Evolutionary conservation across 2,113 vertebrate genomes (phyloP), one percentile per base, ranked within the genome.

Genomic region (Oxyura jamaicensis): DNA sequence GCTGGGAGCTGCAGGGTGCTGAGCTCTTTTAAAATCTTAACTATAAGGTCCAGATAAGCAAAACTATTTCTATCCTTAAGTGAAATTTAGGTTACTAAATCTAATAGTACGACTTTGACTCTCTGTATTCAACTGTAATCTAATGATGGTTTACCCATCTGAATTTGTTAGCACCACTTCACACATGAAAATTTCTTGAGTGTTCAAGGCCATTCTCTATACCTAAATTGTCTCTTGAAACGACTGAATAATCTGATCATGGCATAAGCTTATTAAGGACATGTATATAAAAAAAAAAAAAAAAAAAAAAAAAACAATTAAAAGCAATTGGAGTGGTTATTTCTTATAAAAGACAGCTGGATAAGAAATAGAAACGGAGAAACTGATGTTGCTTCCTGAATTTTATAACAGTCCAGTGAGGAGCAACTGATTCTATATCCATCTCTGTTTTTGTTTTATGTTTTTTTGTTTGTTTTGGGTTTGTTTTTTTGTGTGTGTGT

Each of bases 391-490:
- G 1, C 14, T 52, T 80, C 31, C 28, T 4, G 3, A 41, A 55
- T 65, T 69, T 77, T 76, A 56, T 39, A 80, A 67, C 8, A 25
- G 11, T 72, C 22, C 13, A 16, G 5, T 1, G 8, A 59, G 18
- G 5, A 83, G 5, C 5, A 62, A 29, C 15, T 15, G 23, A 48
- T 88, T 82, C 33, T 50, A 3, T 42, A 52, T 10, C 0, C 0
- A 3, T 1, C 18, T 42, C 29, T 68, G 42, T 5, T 71, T 92
- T 88, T 44, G 44, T 8, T 44, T 44, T 6, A 4, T 44, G 36
- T 17, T 44, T 44, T 18, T 46, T 46, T 46, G 15, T 42, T 42
- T 42, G 42, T 42, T 42, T 42, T 39, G 36, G 36, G 42, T 42
- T 41, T 10, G 41, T 44, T 44, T 7, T 21, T 48, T 19, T 19